Evolutionary conservation across 2,797 vertebrate species (phyloP), one percentile per base, ranked within the genome.

Genomic region (Semotilus atromaculatus): DNA sequence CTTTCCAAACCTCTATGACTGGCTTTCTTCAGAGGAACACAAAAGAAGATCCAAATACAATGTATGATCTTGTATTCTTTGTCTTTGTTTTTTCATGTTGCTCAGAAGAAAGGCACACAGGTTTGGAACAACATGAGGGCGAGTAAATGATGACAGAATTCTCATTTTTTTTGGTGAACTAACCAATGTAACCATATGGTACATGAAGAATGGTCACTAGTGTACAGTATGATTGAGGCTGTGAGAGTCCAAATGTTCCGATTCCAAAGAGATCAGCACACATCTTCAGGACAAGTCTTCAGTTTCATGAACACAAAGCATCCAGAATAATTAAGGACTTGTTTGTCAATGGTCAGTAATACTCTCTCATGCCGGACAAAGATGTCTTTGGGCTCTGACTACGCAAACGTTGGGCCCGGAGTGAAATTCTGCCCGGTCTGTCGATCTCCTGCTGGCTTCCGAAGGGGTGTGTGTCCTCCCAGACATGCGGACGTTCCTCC

Each of bases 381-480:
- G 83, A 55, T 51, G 82, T 64, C 55, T 82, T 83, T 5, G 81
- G 85, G 78, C 81, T 88, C 26, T 45, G 80, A 62, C 55, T 73
- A 7, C 67, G 85, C 31, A 77, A 29, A 34, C 55, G 95, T 90
- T 94, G 95, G 90, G 94, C 93, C 83, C 93, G 86, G 87, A 94
- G 91, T 67, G 95, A 91, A 81, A 91, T 72, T 68, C 93, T 92
- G 90, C 91, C 62, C 53, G 91, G 94, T 90, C 93, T 95, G 90
- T 91, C 91, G 90, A 93, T 92, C 90, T 95, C 96, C 81, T 92
- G 72, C 60, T 92, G 94, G 90, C 94, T 94, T 86, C 91, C 91
- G 90, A 96, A 96, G 92, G 95, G 94, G 93, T 94, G 85, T 91
- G 91, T 95, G 92, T 71, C 94, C 92, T 72, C 95, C 93, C 0